A percentile compares a stretch with the other conserved stretches of the same genome.
Conservation (phyloP, 2,888 invertebrate genomes). For the Capitulum mitella region DNA sequence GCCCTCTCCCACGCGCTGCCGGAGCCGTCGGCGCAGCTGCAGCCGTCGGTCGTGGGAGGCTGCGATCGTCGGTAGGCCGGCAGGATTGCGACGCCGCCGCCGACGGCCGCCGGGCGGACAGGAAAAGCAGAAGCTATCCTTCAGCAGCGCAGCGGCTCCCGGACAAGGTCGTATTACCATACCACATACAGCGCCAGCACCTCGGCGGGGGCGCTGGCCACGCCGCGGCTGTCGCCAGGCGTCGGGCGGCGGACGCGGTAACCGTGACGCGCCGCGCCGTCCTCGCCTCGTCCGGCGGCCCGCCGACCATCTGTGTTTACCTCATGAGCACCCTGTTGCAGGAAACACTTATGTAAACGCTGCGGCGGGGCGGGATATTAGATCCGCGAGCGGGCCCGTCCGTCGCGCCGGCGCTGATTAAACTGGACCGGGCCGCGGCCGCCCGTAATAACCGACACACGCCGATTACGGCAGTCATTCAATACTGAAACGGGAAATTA, state of each 20-base stretch:
- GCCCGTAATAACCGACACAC: neutral
- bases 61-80: no score
- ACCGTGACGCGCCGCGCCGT: no score
- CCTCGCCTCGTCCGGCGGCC: no score
- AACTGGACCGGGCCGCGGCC: neutral
- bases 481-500: slow-evolving; percentile 12
- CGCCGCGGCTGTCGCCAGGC: no score
- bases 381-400: neutral
- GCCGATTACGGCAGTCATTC: neutral
- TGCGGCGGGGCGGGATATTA: neutral
- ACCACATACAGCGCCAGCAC: neutral
- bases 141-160: neutral
- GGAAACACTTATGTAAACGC: neutral
- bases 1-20: no score
- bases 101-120: no score
- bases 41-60: no score
- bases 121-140: no score
- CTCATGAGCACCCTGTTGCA: neutral
- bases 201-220: neutral
- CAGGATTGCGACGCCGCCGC: no score
- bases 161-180: neutral
- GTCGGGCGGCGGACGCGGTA: no score
- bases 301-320: neutral
- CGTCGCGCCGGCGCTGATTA: neutral
- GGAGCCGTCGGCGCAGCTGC: no score